phyloP scores from a whole-genome alignment of 2,113 vertebrate species.

The Notechis scutatus region DNA sequence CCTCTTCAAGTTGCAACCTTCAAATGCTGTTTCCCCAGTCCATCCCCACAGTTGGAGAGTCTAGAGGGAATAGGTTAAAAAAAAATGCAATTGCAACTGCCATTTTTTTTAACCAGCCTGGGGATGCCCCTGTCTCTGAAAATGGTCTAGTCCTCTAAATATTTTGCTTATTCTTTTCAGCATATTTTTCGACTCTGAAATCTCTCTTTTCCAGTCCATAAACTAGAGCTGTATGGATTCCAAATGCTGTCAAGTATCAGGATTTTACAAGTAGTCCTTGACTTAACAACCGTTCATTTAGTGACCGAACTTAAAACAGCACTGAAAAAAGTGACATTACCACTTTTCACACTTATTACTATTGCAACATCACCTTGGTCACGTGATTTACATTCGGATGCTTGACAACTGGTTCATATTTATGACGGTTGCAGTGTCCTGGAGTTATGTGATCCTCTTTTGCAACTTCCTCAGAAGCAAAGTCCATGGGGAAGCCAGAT shows the following conservation, averaged over 20 bases:
- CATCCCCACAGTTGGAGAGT: not conserved
- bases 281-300: too few relatives aligned
- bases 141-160: not conserved
- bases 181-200: not conserved
- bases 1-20: not conserved
- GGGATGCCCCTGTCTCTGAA: not conserved
- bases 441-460: too few relatives aligned
- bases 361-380: too few relatives aligned
- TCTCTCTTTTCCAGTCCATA: not conserved
- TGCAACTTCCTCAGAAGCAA: too few relatives aligned
- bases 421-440: too few relatives aligned
- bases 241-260: not conserved
- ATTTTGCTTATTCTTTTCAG: not conserved
- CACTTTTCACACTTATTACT: too few relatives aligned
- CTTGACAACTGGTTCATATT: too few relatives aligned
- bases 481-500: too few relatives aligned
- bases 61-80: not conserved
- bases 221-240: not conserved
- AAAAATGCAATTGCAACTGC: not conserved
- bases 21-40: not conserved
- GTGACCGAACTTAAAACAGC: too few relatives aligned
- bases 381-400: too few relatives aligned
- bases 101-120: not conserved
- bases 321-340: too few relatives aligned
- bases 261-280: not conserved